Conservation (phyloP, 2,113 vertebrate genomes). For the Toxostoma redivivum region DNA sequence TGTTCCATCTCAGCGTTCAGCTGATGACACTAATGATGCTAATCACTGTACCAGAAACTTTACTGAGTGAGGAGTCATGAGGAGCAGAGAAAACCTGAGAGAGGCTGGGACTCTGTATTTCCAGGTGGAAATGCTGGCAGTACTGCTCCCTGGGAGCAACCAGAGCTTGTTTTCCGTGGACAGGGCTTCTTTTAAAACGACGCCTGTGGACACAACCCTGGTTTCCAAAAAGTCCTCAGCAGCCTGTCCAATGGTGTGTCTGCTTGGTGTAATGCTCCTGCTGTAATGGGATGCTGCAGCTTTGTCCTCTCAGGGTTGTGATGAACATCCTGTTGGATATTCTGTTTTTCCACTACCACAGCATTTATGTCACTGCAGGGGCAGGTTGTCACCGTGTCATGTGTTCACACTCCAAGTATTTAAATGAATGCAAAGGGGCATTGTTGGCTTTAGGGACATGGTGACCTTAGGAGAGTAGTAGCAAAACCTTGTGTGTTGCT, state of each 20-base stretch:
- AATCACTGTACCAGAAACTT: conserved; percentile 27
- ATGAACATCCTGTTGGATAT: background rate
- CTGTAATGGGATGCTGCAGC: background rate
- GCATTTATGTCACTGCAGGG: fast-evolving
- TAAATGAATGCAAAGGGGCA: background rate
- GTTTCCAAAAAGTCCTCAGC: background rate
- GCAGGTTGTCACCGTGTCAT: background rate
- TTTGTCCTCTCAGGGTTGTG: background rate
- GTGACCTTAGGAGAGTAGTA: background rate
- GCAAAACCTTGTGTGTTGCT: background rate
- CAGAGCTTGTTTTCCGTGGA: background rate
- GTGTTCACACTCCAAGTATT: background rate
- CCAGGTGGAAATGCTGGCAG: background rate
- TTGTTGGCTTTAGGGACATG: background rate
- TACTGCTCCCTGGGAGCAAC: background rate
- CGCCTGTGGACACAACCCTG: background rate
- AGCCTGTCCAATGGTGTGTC: fast-evolving
- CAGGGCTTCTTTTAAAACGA: background rate
- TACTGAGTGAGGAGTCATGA: background rate
- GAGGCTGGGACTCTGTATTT: background rate
- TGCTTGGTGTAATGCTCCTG: background rate
- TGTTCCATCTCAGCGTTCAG: background rate
- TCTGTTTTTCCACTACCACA: background rate
- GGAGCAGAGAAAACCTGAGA: background rate
- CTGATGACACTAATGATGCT: conserved; percentile 31